Evolutionary conservation across 2,797 vertebrate genomes (phyloP).

Genomic region (Protosalanx chinensis): DNA sequence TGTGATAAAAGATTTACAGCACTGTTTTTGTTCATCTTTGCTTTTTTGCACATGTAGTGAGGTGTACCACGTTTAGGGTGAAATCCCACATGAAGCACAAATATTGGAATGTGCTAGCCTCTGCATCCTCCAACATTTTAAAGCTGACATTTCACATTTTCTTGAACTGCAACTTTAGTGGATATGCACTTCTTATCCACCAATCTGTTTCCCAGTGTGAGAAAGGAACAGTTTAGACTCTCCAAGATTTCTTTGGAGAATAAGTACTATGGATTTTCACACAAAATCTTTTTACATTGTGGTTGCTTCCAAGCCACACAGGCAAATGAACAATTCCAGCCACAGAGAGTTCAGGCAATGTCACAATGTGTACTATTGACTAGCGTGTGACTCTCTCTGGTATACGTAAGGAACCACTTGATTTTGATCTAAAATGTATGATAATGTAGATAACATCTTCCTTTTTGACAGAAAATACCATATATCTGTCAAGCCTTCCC

Average conservation of each 20-base stretch:
- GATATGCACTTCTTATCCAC: slow-evolving; percentile 69
- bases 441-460: no score
- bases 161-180: slow-evolving; percentile 67
- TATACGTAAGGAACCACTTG: background rate
- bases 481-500: no score
- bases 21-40: slow-evolving; percentile 49
- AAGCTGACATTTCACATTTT: slow-evolving; percentile 74
- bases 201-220: slow-evolving; percentile 59
- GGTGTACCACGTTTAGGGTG: slow-evolving; percentile 56
- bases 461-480: no score
- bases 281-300: slow-evolving; percentile 33
- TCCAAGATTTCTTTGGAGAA: slow-evolving; percentile 52
- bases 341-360: slow-evolving; percentile 33
- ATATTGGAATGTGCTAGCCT: slow-evolving; percentile 72
- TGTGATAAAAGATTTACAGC: slow-evolving; percentile 70
- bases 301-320: slow-evolving; percentile 19
- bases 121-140: slow-evolving; percentile 59
- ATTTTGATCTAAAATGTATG: background rate
- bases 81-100: slow-evolving; percentile 65
- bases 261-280: slow-evolving; percentile 51
- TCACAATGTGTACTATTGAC: slow-evolving; percentile 24
- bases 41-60: slow-evolving; percentile 55
- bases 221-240: slow-evolving; percentile 44
- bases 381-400: slow-evolving; percentile 2
- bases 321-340: slow-evolving; percentile 51